Evolutionary conservation across 2,888 invertebrate species (phyloP).

Genomic region (Acleris literana): DNA sequence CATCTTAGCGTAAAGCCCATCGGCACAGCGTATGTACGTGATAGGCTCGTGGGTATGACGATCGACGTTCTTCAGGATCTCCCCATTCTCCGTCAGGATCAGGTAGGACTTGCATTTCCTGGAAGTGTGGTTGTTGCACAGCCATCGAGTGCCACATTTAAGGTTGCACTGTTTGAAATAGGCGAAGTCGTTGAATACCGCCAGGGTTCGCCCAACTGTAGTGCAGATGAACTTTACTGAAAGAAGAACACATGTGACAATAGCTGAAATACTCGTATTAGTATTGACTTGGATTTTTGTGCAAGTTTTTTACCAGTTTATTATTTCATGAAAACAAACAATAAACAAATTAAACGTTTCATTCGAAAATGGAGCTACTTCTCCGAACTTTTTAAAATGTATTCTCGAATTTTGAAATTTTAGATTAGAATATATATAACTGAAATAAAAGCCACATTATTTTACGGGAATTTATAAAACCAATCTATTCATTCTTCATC

Average conservation of each 20-base stretch:
- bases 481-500: slow-evolving; percentile 4
- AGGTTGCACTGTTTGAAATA: slow-evolving; percentile 39
- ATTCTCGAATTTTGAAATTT: too few relatives aligned
- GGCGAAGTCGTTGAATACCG: slow-evolving; percentile 42
- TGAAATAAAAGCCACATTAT: slow-evolving; percentile 16
- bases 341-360: too few relatives aligned
- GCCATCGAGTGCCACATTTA: slow-evolving; percentile 38
- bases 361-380: too few relatives aligned
- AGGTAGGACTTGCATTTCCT: slow-evolving; percentile 47
- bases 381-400: too few relatives aligned
- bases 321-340: too few relatives aligned
- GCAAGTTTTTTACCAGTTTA: too few relatives aligned
- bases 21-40: slow-evolving; percentile 36
- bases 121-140: slow-evolving; percentile 43
- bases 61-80: slow-evolving; percentile 41
- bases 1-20: slow-evolving; percentile 37
- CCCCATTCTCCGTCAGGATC: slow-evolving; percentile 41
- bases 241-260: slow-evolving; percentile 12
- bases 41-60: slow-evolving; percentile 47
- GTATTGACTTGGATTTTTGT: too few relatives aligned
- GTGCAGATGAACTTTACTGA: slow-evolving; percentile 42
- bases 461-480: slow-evolving; percentile 26
- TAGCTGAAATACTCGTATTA: not conserved
- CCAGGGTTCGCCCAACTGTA: slow-evolving; percentile 40
- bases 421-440: too few relatives aligned